These are phyloP conservation scores for Neotoma lepida DNA, from an alignment of 2,113 vertebrate genomes.

Conservation along the genomic window DNA sequence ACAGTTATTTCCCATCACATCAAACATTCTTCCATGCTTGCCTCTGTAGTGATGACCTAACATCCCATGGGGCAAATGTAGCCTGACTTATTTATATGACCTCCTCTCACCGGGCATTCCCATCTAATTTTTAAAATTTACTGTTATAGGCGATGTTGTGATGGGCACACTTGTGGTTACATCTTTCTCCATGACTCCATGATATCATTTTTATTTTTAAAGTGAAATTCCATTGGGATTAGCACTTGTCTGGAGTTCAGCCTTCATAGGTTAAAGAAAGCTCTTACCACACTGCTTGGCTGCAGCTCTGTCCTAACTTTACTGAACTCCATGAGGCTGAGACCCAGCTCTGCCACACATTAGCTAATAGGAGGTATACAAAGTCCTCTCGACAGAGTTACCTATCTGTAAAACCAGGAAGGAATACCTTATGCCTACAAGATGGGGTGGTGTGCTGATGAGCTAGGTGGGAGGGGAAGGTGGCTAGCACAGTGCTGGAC, in stretches of 20 bases:
- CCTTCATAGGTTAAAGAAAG: slow-evolving; percentile 31
- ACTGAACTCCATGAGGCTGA: neutral
- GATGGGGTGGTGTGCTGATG: neutral
- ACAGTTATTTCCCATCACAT: neutral
- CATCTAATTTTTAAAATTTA: neutral
- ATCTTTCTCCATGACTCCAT: slow-evolving; percentile 31
- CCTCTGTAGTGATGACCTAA: neutral
- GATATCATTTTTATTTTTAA: slow-evolving; percentile 68
- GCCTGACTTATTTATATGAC: neutral
- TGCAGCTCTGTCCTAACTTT: neutral
- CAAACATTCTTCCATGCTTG: neutral
- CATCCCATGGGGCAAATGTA: neutral
- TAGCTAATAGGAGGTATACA: rapidly evolving
- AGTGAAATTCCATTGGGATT: slow-evolving; percentile 57
- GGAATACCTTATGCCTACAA: neutral
- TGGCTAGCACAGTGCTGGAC: neutral
- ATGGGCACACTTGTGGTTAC: slow-evolving; percentile 5
- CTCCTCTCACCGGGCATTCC: neutral
- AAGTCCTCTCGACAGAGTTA: neutral
- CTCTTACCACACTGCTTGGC: slow-evolving; percentile 4
- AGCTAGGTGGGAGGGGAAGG: rapidly evolving
- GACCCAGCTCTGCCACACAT: neutral
- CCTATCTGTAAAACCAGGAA: neutral
- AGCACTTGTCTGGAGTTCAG: neutral
- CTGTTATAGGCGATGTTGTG: neutral